Percentiles rank a stretch among this genome's conserved stretches.
Evolutionary conservation across 1,140 invertebrate genomes (phyloP).

Genomic region (Drosophila mayri): DNA sequence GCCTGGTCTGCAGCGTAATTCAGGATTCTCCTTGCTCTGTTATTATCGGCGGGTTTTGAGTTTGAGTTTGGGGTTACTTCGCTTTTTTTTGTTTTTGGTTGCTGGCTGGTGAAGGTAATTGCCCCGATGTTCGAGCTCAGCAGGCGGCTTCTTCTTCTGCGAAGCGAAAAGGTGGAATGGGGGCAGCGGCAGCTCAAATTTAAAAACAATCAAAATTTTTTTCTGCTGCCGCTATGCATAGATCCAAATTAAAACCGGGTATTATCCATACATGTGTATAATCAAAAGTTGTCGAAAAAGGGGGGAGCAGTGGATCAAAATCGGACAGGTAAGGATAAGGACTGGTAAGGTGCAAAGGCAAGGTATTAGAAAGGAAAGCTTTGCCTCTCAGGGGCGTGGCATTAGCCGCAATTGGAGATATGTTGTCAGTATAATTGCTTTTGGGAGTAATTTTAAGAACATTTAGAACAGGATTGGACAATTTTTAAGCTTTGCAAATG

Average conservation of each 20-base stretch:
- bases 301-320: constrained; percentile 13
- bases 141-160: constrained; percentile 62
- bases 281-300: constrained; percentile 33
- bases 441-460: constrained; percentile 8
- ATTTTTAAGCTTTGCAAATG: no score
- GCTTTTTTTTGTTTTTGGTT: constrained; percentile 26
- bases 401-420: constrained; percentile 27
- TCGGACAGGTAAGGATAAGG: constrained; percentile 18
- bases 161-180: constrained; percentile 24
- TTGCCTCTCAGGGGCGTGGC: constrained; percentile 19
- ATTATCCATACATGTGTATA: constrained; percentile 45
- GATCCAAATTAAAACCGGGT: constrained; percentile 49
- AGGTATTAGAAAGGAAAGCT: constrained; percentile 33
- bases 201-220: constrained; percentile 72
- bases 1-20: constrained; percentile 67
- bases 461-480: background rate
- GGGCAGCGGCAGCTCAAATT: constrained; percentile 59
- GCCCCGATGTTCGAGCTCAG: constrained; percentile 69
- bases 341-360: constrained; percentile 1
- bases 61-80: constrained; percentile 46
- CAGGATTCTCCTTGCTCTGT: constrained; percentile 79
- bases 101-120: constrained; percentile 61
- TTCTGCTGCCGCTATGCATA: constrained; percentile 47
- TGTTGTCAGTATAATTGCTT: constrained; percentile 20
- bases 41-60: constrained; percentile 73